phyloP scores from a whole-genome alignment of 2,797 vertebrate genomes.

The Myripristis murdjan region DNA sequence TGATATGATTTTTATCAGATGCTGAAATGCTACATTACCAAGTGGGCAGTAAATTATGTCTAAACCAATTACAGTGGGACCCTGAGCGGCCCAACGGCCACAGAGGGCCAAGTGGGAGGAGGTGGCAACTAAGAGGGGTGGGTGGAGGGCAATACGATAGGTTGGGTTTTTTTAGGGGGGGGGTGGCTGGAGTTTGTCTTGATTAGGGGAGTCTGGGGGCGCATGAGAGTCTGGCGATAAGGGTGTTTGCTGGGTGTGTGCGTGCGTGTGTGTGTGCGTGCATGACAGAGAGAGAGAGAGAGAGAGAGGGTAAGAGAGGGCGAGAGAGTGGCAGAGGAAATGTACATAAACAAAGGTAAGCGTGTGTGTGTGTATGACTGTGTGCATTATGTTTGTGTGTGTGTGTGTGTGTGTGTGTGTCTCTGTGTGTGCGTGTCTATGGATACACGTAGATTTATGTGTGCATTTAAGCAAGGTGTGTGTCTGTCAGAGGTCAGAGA shows the following conservation, averaged over 20 bases:
- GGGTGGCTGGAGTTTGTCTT: conserved; percentile 88
- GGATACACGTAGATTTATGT: conserved; percentile 48
- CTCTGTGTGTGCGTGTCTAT: conserved; percentile 17
- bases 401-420: not conserved
- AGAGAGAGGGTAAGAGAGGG: not conserved
- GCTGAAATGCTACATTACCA: conserved; percentile 92
- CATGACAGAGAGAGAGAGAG: conserved; percentile 7
- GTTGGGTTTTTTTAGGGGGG: conserved; percentile 70
- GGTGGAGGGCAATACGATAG: conserved; percentile 75
- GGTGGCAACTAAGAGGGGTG: conserved; percentile 69
- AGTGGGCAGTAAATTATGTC: conserved; percentile 94
- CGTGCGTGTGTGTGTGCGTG: conserved; percentile 36
- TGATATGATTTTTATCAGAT: conserved; percentile 93
- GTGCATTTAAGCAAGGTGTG: conserved; percentile 61
- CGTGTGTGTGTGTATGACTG: conserved; percentile 34
- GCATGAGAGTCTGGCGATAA: conserved; percentile 84
- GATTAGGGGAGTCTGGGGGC: conserved; percentile 89
- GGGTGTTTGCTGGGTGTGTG: conserved; percentile 51
- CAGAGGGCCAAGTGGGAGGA: conserved; percentile 75
- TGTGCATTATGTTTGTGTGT: too few species aligned
- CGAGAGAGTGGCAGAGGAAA: conserved; percentile 38
- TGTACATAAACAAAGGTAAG: conserved; percentile 58
- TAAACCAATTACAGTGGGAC: conserved; percentile 90
- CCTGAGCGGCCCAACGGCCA: conserved; percentile 80
- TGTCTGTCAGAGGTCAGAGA: conserved; percentile 65